Evolutionary conservation across 2,888 invertebrate species (phyloP).

Genomic region (Tuta absoluta): DNA sequence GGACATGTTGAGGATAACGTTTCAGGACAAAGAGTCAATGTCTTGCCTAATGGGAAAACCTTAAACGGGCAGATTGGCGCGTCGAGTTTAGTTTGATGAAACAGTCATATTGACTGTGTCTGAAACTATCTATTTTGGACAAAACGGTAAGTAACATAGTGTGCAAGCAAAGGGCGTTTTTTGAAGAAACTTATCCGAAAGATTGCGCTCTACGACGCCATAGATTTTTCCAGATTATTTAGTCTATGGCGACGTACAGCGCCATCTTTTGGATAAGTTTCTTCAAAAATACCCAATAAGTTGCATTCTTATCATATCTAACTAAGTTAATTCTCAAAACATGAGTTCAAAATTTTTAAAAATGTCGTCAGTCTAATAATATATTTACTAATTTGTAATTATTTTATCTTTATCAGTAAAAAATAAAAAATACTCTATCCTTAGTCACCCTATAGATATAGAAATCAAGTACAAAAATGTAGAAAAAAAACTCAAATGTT

Average conservation of each 20-base stretch:
- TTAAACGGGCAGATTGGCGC: slow-evolving; percentile 76
- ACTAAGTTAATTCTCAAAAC: background rate
- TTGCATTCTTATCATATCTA: background rate
- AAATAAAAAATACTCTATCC: slow-evolving; percentile 26
- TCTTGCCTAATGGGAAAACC: slow-evolving; percentile 59
- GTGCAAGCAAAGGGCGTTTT: too few species aligned
- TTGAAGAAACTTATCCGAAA: too few species aligned
- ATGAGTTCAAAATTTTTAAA: slow-evolving; percentile 27
- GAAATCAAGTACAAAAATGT: slow-evolving; percentile 19
- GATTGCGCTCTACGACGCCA: too few species aligned
- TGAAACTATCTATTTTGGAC: too few species aligned
- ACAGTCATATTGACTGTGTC: too few species aligned
- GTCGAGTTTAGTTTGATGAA: slow-evolving; percentile 83
- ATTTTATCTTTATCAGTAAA: background rate
- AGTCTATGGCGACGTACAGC: too few species aligned
- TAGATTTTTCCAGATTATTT: too few species aligned
- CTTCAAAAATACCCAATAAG: too few species aligned
- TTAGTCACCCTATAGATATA: slow-evolving; percentile 26
- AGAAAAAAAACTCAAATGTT: slow-evolving; percentile 20
- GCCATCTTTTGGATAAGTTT: too few species aligned
- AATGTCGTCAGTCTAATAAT: background rate
- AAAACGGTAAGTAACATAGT: too few species aligned
- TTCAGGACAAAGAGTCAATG: slow-evolving; percentile 66
- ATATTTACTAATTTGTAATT: background rate
- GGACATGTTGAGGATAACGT: slow-evolving; percentile 76